Evolutionary conservation across 2,113 vertebrate genomes (phyloP), one percentile per base, ranked within the genome.

Genomic region (Pardalotus punctatus): DNA sequence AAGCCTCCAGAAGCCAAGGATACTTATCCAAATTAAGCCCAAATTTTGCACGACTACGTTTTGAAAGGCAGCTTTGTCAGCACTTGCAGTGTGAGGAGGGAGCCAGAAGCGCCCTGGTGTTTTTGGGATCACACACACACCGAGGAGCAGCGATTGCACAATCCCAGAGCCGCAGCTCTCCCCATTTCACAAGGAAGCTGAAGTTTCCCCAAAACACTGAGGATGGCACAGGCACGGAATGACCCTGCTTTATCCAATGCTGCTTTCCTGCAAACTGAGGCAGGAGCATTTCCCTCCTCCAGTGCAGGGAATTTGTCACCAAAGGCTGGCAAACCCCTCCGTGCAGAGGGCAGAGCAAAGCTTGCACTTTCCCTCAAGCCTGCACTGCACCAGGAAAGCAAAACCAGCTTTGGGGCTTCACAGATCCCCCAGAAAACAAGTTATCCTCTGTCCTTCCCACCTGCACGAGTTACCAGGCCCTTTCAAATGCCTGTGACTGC

Each of bases 361-460:
- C 42, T 28, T 0, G 0, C n/a, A 1, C 22, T 28, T 20, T 13
- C 16, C 17, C 17, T 29, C 1, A 0, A 9, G 4, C 21, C 40
- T 28, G 35, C 8, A 48, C 58, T 40, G 28, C 56, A 23, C 27
- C 16, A 8, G 4, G 23, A 56, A 2, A 65, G 12, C 35, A 66
- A 80, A 47, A 7, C 72, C 67, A 33, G 9, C 22, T 6, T 24
- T 5, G 28, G 15, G 51, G 42, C 11, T 12, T 27, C 82, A 25
- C 21, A 67, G 25, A 35, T 20, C 60, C 48, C 57, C 62, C 67
- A 47, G 76, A 19, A 88, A 85, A 53, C 5, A 12, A 62, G 5
- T 28, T 14, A 4, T 20, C 19, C 36, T 11, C 76, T 56, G 27
- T 50, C 16, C 27, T n/a, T 54, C 21, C 25, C 28, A 40, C 19